A percentile compares a stretch with the other conserved stretches of the same genome.
phyloP scores from a whole-genome alignment of 2,888 invertebrate genomes.

The Macrophya annulata region DNA sequence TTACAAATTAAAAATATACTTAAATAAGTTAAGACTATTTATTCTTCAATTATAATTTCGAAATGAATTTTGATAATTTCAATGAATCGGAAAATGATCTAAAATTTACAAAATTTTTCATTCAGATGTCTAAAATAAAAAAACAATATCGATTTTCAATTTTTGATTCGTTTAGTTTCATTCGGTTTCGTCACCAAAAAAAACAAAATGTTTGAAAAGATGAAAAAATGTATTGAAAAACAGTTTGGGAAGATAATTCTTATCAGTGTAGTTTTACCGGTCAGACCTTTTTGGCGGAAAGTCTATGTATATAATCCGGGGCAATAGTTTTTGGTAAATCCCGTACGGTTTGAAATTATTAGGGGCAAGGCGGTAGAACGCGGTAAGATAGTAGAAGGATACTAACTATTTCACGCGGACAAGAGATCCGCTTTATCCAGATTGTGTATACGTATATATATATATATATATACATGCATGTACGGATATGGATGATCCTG shows the following conservation, averaged over 20 bases:
- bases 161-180: too few relatives aligned
- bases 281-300: not conserved
- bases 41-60: not conserved
- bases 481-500: conserved; percentile 45
- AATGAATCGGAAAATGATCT: too few relatives aligned
- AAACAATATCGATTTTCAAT: too few relatives aligned
- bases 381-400: conserved; percentile 36
- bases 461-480: conserved; percentile 1
- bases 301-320: not conserved
- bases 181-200: too few relatives aligned
- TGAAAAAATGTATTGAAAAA: not conserved
- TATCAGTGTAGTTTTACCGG: not conserved
- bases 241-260: not conserved
- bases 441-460: not conserved
- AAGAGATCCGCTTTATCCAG: conserved; percentile 40
- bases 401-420: conserved; percentile 39
- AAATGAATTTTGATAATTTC: too few relatives aligned
- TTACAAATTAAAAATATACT: not conserved
- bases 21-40: too few relatives aligned
- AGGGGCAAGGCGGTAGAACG: not conserved
- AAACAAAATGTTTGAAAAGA: not conserved
- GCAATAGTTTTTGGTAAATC: conserved; percentile 7
- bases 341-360: conserved; percentile 12
- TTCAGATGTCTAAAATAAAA: not conserved
- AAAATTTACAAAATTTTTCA: too few relatives aligned